These are phyloP conservation scores for Petrophora chlorosata DNA, from an alignment of 2,888 invertebrate genomes.

Conservation along the genomic window DNA sequence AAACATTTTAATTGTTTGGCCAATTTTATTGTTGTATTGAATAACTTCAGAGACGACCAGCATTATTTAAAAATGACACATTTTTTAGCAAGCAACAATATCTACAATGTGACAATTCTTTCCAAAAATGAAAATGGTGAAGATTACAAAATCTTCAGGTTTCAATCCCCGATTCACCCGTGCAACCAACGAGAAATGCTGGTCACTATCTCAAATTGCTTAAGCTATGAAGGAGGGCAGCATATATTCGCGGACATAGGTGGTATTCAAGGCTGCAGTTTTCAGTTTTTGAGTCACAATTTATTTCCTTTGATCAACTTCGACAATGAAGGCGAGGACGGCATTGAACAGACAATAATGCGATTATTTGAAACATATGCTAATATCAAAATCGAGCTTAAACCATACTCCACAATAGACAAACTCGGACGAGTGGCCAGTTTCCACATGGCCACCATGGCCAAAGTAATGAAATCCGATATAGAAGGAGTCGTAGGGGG, in stretches of 20 bases:
- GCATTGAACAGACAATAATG: slow-evolving; percentile 42
- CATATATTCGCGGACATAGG: slow-evolving; percentile 4
- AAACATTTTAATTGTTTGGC: slow-evolving; percentile 46
- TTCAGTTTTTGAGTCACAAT: slow-evolving; percentile 39
- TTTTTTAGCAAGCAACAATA: slow-evolving; percentile 39
- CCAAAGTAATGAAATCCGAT: slow-evolving; percentile 35
- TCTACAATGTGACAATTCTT: slow-evolving; percentile 33
- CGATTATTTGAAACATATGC: slow-evolving; percentile 34
- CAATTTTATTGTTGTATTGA: slow-evolving; percentile 46
- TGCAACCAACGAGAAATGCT: slow-evolving; percentile 18
- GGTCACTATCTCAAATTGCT: slow-evolving; percentile 4
- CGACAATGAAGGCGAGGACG: slow-evolving; percentile 23
- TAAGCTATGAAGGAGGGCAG: background rate
- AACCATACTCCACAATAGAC: slow-evolving; percentile 35
- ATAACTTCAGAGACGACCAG: slow-evolving; percentile 26
- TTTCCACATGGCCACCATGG: slow-evolving; percentile 33
- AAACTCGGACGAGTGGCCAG: slow-evolving; percentile 40
- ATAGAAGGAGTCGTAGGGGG: slow-evolving; percentile 47
- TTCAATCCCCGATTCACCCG: slow-evolving; percentile 19
- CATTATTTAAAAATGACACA: slow-evolving; percentile 33
- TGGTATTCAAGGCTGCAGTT: slow-evolving; percentile 23
- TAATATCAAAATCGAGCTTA: slow-evolving; percentile 37
- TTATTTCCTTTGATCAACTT: slow-evolving; percentile 37
- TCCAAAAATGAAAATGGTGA: slow-evolving; percentile 7
- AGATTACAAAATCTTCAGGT: slow-evolving; percentile 25